phyloP scores from a whole-genome alignment of 2,888 invertebrate species.

The Heliconius erato region DNA sequence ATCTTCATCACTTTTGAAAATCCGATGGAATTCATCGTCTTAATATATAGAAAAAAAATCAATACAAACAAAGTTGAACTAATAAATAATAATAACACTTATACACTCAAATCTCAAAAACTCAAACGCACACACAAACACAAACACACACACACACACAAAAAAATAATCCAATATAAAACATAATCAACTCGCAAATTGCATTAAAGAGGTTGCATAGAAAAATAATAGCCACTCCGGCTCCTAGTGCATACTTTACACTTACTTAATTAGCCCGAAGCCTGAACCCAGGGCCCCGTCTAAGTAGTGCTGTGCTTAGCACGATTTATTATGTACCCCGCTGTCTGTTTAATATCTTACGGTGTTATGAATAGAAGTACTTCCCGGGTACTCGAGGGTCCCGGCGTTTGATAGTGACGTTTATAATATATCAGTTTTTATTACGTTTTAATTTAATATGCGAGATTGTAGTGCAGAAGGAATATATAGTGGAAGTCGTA shows the following conservation, averaged over 20 bases:
- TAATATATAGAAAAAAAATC: too few relatives aligned
- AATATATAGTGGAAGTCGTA: not conserved
- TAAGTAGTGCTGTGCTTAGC: conserved; percentile 37
- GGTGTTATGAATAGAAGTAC: conserved; percentile 28
- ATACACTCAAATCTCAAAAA: too few relatives aligned
- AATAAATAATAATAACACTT: too few relatives aligned
- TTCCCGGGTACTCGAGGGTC: not conserved
- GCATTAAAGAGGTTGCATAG: conserved; percentile 12
- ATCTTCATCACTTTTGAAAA: too few relatives aligned
- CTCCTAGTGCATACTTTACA: conserved; percentile 43
- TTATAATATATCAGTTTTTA: conserved; percentile 11
- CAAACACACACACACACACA: too few relatives aligned
- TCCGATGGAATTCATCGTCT: too few relatives aligned
- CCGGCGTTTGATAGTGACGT: conserved; percentile 1
- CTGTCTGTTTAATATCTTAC: conserved; percentile 30
- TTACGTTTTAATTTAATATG: conserved; percentile 5
- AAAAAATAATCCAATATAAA: conserved; percentile 5
- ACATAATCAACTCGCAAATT: conserved; percentile 21
- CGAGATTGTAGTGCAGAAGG: not conserved
- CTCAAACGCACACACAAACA: not conserved
- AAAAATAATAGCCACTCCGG: conserved; percentile 41
- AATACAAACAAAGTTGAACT: too few relatives aligned
- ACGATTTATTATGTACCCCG: conserved; percentile 45
- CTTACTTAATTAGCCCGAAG: conserved; percentile 50
- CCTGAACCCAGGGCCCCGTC: conserved; percentile 42